These are phyloP conservation scores for Siniperca undulata DNA, from an alignment of 2,797 vertebrate species.

Conservation along the genomic window DNA sequence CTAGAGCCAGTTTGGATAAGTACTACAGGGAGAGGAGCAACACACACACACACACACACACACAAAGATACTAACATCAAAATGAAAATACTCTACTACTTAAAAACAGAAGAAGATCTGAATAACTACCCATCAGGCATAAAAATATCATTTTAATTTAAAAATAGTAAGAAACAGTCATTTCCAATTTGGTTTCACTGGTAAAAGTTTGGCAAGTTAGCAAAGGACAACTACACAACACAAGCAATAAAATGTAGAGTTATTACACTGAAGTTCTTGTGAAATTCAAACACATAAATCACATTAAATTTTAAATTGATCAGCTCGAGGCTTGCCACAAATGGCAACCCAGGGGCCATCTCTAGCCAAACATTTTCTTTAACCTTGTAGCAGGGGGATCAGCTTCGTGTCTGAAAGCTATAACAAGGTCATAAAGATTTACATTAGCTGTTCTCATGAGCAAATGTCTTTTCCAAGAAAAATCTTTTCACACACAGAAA, in stretches of 20 bases:
- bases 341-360: constrained; percentile 16
- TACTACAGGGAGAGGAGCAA: constrained; percentile 28
- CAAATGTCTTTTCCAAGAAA: constrained; percentile 41
- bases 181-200: constrained; percentile 21
- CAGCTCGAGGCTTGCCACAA: constrained; percentile 38
- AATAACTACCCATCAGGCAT: constrained; percentile 12
- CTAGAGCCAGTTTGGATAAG: constrained; percentile 31
- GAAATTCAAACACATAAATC: constrained; percentile 50
- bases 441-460: constrained; percentile 34
- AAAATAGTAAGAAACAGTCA: constrained; percentile 9
- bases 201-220: constrained; percentile 16
- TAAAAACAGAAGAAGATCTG: neutral
- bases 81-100: neutral
- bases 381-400: constrained; percentile 34
- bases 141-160: constrained; percentile 18
- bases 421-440: constrained; percentile 40
- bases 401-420: constrained; percentile 18
- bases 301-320: constrained; percentile 35
- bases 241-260: constrained; percentile 22
- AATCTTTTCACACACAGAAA: constrained; percentile 26
- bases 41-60: constrained; percentile 2
- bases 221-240: constrained; percentile 35
- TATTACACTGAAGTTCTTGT: constrained; percentile 20
- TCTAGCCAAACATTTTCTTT: constrained; percentile 37
- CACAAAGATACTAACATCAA: constrained; percentile 17